A percentile compares a stretch with the other conserved stretches of the same genome.
phyloP scores from a whole-genome alignment of 2,113 vertebrate species.

The Rhegmatorhina hoffmannsi region DNA sequence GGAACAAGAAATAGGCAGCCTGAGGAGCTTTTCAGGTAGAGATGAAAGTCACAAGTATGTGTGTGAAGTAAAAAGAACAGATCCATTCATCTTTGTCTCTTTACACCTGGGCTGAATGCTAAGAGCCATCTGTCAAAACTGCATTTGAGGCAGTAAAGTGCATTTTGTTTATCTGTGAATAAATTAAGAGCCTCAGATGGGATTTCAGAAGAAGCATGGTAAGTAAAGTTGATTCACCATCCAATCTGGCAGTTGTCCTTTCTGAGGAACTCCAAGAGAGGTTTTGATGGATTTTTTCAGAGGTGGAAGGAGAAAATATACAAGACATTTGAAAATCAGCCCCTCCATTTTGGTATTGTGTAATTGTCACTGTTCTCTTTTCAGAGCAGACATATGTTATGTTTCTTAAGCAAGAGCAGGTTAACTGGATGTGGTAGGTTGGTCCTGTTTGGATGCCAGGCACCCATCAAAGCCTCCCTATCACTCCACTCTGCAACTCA shows the following conservation, averaged over 20 bases:
- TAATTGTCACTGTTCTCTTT: not conserved
- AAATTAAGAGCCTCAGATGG: constrained; percentile 59
- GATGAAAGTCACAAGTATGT: constrained; percentile 64
- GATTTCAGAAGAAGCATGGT: constrained; percentile 39
- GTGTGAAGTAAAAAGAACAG: constrained; percentile 57
- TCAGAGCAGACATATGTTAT: constrained; percentile 9
- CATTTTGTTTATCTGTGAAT: constrained; percentile 72
- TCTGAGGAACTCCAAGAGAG: not conserved
- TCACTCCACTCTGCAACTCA: not conserved
- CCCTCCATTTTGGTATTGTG: not conserved
- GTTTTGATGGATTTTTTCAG: not conserved
- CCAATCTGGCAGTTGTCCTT: constrained; percentile 14
- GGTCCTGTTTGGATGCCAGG: not conserved
- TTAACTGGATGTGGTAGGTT: not conserved
- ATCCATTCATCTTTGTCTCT: constrained; percentile 73
- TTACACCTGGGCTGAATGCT: constrained; percentile 68
- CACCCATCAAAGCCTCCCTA: not conserved
- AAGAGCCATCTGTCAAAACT: constrained; percentile 72
- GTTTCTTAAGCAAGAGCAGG: not conserved
- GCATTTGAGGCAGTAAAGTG: constrained; percentile 47
- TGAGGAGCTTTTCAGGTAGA: constrained; percentile 54
- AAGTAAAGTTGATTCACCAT: constrained; percentile 33
- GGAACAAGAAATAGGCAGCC: constrained; percentile 25
- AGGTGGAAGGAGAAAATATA: not conserved
- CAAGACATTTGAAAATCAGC: not conserved